These are phyloP conservation scores for Oxyteleia sp. DNA, from an alignment of 2,888 invertebrate species.

Conservation along the genomic window DNA sequence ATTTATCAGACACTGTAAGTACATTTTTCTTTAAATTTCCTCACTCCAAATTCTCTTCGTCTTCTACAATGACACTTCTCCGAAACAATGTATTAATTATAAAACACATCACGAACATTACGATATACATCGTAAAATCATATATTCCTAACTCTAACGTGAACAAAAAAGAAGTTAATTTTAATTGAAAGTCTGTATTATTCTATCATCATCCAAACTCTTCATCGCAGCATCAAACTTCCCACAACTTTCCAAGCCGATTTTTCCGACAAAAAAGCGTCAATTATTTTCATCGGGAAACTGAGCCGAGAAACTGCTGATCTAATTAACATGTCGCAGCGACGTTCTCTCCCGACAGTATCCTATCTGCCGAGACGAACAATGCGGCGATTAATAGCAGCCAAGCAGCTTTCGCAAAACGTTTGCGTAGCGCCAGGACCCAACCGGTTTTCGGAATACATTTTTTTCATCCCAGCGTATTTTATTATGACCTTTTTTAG, in stretches of 20 bases:
- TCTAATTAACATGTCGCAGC: constrained; percentile 44
- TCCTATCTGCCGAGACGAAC: constrained; percentile 18
- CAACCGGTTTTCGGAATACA: constrained; percentile 38
- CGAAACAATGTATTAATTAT: too few species aligned
- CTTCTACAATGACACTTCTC: too few species aligned
- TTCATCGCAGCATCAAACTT: neutral
- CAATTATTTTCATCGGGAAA: constrained; percentile 30
- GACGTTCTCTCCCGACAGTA: constrained; percentile 6
- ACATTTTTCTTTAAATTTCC: too few species aligned
- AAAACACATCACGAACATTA: too few species aligned
- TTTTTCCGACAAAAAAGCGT: constrained; percentile 10
- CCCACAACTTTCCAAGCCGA: constrained; percentile 12
- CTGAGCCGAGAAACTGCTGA: constrained; percentile 31
- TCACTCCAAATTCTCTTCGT: too few species aligned
- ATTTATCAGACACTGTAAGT: too few species aligned
- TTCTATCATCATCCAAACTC: neutral
- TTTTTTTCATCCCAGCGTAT: neutral
- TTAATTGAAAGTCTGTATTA: neutral
- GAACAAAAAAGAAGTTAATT: neutral
- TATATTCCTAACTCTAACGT: too few species aligned
- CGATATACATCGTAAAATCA: too few species aligned
- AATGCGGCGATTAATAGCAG: constrained; percentile 24
- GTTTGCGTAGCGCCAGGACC: constrained; percentile 13
- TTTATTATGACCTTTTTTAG: too few species aligned
- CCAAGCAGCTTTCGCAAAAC: constrained; percentile 3